Evolutionary conservation across 2,888 invertebrate genomes (phyloP), one percentile per base, ranked within the genome.

Genomic region (Scaptomyza parva): DNA sequence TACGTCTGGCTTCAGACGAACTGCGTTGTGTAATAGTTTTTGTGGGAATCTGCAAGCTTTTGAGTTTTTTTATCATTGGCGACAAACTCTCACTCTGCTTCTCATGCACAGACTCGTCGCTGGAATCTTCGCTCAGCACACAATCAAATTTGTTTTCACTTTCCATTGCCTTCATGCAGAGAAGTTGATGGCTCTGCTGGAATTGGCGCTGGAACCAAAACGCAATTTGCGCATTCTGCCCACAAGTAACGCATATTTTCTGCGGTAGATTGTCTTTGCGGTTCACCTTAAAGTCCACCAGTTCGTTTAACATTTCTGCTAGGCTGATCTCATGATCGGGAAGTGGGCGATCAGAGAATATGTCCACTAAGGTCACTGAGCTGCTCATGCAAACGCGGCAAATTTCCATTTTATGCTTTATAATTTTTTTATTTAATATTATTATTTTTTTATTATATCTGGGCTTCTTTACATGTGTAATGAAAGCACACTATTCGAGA

Each of bases 201-300:
- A 37, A 43, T 9, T 17, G 17, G 7, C 37, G 59, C 22, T 57
- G 44, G 20, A 70, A 53, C 33, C 17, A n/a, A 17, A 50, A 60
- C 6, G 65, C 65, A 2, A n/a, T 40, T 53, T 70, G 55, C 0
- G 28, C 40, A 22, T 57, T 52, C 17, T 33, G 6, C 2, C 39
- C 48, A 14, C 70, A 70, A 2, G 60, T 18, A 11, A 65, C 43
- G 40, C 70, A 70, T 20, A 70, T 65, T 48, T 48, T 55, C 8
- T 52, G 45, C 2, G 70, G 65, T 20, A 70, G 11, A 2, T 53
- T 41, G 22, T 70, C 59, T 11, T 45, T 22, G 0, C 18, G 61
- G 2, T 33, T 17, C n/a, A 68, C 22, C 18, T 61, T 43, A 8
- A 43, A 39, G 18, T 33, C 51, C 5, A 35, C 48, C 8, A 68